Percentiles rank a stretch among this genome's conserved stretches.
Evolutionary conservation across 2,113 vertebrate genomes (phyloP).

Genomic region (Crypturellus undulatus): DNA sequence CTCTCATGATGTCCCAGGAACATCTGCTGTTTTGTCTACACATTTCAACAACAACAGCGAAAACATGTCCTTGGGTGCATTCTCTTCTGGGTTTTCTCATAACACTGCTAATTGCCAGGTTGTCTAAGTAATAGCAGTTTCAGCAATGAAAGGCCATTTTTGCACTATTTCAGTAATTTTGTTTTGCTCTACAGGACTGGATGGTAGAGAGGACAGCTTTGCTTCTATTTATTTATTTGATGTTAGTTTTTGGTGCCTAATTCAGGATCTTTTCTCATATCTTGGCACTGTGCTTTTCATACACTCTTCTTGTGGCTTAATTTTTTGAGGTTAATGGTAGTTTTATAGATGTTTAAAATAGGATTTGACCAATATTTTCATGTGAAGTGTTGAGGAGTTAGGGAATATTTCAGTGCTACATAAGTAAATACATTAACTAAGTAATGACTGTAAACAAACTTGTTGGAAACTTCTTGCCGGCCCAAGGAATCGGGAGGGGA

Average conservation of each 20-base stretch:
- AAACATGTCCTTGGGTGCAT: no score
- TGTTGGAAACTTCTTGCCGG: no score
- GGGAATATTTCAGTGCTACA: background rate
- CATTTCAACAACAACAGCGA: no score
- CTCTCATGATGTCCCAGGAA: no score
- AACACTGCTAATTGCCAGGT: background rate
- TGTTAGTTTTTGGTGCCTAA: background rate
- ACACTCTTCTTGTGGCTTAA: rapidly evolving
- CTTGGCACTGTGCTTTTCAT: rapidly evolving
- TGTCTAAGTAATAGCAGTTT: background rate
- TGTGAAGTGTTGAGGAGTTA: background rate
- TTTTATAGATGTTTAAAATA: background rate
- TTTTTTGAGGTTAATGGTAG: background rate
- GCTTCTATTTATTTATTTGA: rapidly evolving
- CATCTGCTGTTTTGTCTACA: no score
- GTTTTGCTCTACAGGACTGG: background rate
- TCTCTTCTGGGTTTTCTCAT: no score
- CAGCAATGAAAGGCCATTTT: background rate
- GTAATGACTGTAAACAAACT: background rate
- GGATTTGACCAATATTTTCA: background rate
- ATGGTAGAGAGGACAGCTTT: background rate
- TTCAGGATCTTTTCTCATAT: background rate
- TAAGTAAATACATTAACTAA: background rate
- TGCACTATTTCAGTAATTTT: background rate
- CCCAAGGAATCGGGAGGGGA: no score